A percentile compares a stretch with the other conserved stretches of the same genome.
Conservation (phyloP, 2,888 invertebrate species). For the Cheilosia variabilis region DNA sequence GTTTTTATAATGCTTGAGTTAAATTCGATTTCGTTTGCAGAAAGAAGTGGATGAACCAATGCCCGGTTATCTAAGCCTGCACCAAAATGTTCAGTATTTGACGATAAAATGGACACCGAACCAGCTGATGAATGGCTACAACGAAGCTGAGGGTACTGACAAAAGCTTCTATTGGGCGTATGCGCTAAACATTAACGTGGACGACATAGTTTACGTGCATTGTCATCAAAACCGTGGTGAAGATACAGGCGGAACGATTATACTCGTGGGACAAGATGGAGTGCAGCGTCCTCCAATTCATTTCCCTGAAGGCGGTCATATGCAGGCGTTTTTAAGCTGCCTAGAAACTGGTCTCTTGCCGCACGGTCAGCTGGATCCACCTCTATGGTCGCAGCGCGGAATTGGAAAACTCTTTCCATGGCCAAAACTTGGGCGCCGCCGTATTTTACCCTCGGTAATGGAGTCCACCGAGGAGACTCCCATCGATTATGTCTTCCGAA, state of each 20-base stretch:
- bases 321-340: conserved; percentile 95
- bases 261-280: conserved; percentile 96
- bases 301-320: conserved; percentile 95
- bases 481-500: conserved; percentile 94
- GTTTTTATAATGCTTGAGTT: neutral
- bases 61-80: conserved; percentile 96
- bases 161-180: conserved; percentile 95
- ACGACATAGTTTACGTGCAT: conserved; percentile 98
- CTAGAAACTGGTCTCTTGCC: conserved; percentile 93
- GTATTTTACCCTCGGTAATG: conserved; percentile 88
- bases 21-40: conserved; percentile 82
- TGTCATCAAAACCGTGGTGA: conserved; percentile 93
- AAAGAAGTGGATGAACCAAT: conserved; percentile 92
- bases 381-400: conserved; percentile 95
- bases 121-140: conserved; percentile 96
- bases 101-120: conserved; percentile 99
- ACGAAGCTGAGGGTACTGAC: conserved; percentile 88
- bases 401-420: conserved; percentile 87
- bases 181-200: conserved; percentile 94
- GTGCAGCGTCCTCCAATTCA: conserved; percentile 97
- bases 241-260: conserved; percentile 92
- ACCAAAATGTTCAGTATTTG: conserved; percentile 92
- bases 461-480: conserved; percentile 86
- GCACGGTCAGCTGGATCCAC: conserved; percentile 96
- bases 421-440: conserved; percentile 85